Conservation (phyloP, 1,140 invertebrate species). For the Leptopilina clavipes region DNA sequence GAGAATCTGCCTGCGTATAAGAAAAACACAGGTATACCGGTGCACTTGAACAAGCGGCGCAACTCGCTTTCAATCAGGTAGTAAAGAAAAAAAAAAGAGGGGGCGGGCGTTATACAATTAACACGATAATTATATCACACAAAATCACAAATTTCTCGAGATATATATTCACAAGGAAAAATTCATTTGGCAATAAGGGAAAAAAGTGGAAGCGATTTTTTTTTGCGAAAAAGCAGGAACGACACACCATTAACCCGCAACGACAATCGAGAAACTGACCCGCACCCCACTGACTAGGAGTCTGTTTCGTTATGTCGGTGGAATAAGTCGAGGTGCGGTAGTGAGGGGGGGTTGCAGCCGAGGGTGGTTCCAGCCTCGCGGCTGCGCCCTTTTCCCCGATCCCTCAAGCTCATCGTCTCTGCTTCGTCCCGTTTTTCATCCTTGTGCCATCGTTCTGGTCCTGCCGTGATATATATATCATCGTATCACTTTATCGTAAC, state of each 20-base stretch:
- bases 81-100: neutral
- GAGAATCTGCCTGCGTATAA: neutral
- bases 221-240: neutral
- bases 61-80: neutral
- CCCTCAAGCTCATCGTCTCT: slow-evolving; percentile 36
- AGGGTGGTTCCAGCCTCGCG: slow-evolving; percentile 61
- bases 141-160: neutral
- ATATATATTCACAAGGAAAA: too few relatives aligned
- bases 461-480: slow-evolving; percentile 58
- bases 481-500: slow-evolving; percentile 63
- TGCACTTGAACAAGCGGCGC: neutral
- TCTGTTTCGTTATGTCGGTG: slow-evolving; percentile 28
- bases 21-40: neutral
- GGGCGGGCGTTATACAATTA: too few relatives aligned
- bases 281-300: slow-evolving; percentile 31
- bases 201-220: too few relatives aligned
- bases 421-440: slow-evolving; percentile 34
- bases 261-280: slow-evolving; percentile 26
- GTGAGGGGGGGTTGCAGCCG: slow-evolving; percentile 49
- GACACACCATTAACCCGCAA: neutral
- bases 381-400: slow-evolving; percentile 58
- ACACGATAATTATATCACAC: neutral
- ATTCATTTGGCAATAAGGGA: too few relatives aligned
- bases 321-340: neutral
- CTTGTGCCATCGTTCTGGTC: neutral